These are phyloP conservation scores for Drosophila colorata DNA, from an alignment of 2,888 invertebrate genomes.

Conservation along the genomic window DNA sequence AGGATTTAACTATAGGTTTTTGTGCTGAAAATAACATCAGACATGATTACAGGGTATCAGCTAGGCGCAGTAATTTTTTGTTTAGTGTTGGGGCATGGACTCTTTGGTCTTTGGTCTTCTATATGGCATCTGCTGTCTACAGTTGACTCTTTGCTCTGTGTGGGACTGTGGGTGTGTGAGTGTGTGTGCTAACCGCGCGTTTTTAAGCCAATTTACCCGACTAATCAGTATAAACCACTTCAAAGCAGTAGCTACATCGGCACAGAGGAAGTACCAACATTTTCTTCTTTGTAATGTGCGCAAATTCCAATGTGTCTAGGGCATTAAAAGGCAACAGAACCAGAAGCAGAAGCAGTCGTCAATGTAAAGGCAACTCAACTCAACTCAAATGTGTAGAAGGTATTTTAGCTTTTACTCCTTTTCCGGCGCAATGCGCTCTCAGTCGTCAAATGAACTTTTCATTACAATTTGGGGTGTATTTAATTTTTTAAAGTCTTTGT, in stretches of 20 bases:
- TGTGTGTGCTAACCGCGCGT: conserved; percentile 53
- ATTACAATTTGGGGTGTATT: not conserved
- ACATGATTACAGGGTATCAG: conserved; percentile 8
- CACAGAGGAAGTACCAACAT: conserved; percentile 40
- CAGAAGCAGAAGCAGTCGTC: conserved; percentile 31
- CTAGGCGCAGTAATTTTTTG: not conserved
- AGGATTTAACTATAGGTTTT: too few species aligned
- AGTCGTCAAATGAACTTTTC: conserved; percentile 32
- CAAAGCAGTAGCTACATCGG: conserved; percentile 60
- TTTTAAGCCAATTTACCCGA: conserved; percentile 72
- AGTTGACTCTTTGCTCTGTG: conserved; percentile 3
- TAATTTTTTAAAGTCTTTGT: not conserved
- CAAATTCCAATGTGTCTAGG: conserved; percentile 71
- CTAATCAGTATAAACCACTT: conserved; percentile 80
- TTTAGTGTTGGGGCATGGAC: conserved; percentile 2
- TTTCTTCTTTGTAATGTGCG: conserved; percentile 64
- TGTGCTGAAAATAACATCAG: not conserved
- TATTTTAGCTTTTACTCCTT: conserved; percentile 59
- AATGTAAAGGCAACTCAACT: conserved; percentile 52
- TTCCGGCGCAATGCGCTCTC: conserved; percentile 35
- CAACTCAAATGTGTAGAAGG: conserved; percentile 47
- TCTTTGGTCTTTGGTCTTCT: conserved; percentile 24
- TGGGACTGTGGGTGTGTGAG: conserved; percentile 1
- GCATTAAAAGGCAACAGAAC: conserved; percentile 41
- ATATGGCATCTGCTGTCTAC: conserved; percentile 11